These are phyloP conservation scores for Zoroaster sp. DNA, from an alignment of 53 echinoderm and acorn worm genomes.

Conservation along the genomic window DNA sequence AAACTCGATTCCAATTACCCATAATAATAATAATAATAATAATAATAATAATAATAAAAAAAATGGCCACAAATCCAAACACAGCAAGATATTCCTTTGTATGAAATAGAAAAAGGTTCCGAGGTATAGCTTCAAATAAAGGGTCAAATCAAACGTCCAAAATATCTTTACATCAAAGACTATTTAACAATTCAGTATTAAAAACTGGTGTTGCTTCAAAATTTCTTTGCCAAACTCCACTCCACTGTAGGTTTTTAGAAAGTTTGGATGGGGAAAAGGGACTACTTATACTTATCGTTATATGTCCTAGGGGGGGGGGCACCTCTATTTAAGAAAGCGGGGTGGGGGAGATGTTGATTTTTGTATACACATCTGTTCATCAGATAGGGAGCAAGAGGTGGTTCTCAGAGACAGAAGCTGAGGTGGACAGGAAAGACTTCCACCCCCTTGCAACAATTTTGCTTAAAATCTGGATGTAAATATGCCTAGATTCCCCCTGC, in stretches of 20 bases:
- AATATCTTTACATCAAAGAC: background rate
- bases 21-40: background rate
- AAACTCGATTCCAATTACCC: background rate
- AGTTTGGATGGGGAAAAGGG: too few relatives aligned
- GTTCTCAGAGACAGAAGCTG: background rate
- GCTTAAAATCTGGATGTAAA: too few relatives aligned
- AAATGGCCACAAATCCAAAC: background rate
- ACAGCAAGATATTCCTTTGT: background rate
- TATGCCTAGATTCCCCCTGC: too few relatives aligned
- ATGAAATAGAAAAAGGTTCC: background rate
- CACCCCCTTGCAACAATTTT: too few relatives aligned
- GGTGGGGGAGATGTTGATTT: too few relatives aligned
- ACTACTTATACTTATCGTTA: too few relatives aligned
- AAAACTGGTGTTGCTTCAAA: background rate
- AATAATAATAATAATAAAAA: background rate
- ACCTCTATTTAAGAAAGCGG: too few relatives aligned
- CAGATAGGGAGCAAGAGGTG: background rate
- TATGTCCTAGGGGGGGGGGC: too few relatives aligned
- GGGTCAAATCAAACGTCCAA: too few relatives aligned
- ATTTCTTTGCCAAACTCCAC: background rate
- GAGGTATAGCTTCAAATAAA: background rate
- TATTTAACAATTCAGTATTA: conserved; percentile 1
- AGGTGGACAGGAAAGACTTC: background rate
- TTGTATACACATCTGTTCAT: too few relatives aligned
- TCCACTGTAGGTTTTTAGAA: background rate